Conservation (phyloP, 2,888 invertebrate species). For the Fissipunctia ypsillon region DNA sequence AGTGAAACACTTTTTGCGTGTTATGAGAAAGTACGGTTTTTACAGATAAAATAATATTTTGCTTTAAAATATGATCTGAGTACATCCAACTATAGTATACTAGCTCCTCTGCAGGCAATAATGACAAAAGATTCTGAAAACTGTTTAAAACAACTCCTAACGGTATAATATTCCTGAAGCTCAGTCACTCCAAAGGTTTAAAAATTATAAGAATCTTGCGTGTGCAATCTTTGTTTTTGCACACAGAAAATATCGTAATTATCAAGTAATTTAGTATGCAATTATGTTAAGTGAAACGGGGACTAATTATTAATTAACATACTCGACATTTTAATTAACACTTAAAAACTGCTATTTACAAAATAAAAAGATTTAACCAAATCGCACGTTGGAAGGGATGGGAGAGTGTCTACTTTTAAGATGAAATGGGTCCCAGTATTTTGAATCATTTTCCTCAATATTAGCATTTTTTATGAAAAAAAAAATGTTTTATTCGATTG, state of each 20-base stretch:
- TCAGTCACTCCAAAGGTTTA: conserved; percentile 3
- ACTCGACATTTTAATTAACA: conserved; percentile 28
- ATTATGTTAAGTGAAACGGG: conserved; percentile 39
- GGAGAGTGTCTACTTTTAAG: neutral
- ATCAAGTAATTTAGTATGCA: conserved; percentile 41
- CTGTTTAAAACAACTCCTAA: conserved; percentile 2
- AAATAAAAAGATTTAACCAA: conserved; percentile 33
- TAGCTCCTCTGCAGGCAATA: neutral
- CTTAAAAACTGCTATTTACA: conserved; percentile 23
- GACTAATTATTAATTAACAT: conserved; percentile 54
- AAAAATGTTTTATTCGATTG: too few relatives aligned
- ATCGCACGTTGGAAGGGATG: neutral
- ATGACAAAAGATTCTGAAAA: conserved; percentile 17
- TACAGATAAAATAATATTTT: conserved; percentile 4
- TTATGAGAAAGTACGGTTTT: conserved; percentile 46
- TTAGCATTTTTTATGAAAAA: too few relatives aligned
- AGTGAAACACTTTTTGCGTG: conserved; percentile 46
- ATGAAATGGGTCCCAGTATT: too few relatives aligned
- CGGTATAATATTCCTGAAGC: conserved; percentile 7
- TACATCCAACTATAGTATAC: neutral
- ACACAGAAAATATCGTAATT: conserved; percentile 38
- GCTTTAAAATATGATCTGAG: conserved; percentile 2
- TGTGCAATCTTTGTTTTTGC: conserved; percentile 24
- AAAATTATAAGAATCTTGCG: neutral
- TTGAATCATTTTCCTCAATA: too few relatives aligned